A percentile compares a stretch with the other conserved stretches of the same genome.
Evolutionary conservation across 2,797 vertebrate genomes (phyloP).

Genomic region (Parotocinclus haroldoi): DNA sequence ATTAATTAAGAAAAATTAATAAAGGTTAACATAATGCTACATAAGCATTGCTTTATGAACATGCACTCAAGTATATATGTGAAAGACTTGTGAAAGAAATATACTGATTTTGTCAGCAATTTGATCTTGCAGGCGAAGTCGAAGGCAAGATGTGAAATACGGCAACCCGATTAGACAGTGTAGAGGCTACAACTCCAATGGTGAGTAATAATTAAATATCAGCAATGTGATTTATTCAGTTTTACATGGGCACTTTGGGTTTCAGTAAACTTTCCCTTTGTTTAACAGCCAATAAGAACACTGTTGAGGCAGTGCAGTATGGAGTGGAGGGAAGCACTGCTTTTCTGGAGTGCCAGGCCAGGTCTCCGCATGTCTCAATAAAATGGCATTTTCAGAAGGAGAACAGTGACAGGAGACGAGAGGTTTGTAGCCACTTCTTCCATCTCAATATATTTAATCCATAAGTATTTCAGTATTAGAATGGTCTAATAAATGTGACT

Average conservation of each 20-base stretch:
- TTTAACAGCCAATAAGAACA: slow-evolving; percentile 86
- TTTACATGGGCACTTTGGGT: background rate
- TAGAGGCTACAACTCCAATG: slow-evolving; percentile 93
- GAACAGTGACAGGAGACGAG: slow-evolving; percentile 90
- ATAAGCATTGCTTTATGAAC: too few species aligned
- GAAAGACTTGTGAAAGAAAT: too few species aligned
- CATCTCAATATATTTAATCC: background rate
- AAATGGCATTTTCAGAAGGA: slow-evolving; percentile 97
- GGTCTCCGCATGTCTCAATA: slow-evolving; percentile 88
- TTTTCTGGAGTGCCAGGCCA: slow-evolving; percentile 94
- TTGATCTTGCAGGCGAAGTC: slow-evolving; percentile 80
- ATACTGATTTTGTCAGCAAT: slow-evolving; percentile 47
- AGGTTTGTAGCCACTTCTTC: slow-evolving; percentile 70
- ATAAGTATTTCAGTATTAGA: too few species aligned
- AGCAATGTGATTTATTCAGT: background rate
- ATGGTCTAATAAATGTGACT: too few species aligned
- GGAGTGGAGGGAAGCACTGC: slow-evolving; percentile 94
- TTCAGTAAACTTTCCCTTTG: slow-evolving; percentile 5
- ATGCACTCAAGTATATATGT: too few species aligned
- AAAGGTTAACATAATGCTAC: too few species aligned
- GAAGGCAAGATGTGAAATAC: slow-evolving; percentile 91
- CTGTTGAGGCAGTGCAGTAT: slow-evolving; percentile 86
- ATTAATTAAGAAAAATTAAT: too few species aligned
- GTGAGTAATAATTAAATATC: slow-evolving; percentile 61
- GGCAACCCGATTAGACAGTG: slow-evolving; percentile 97